phyloP scores from a whole-genome alignment of 2,797 vertebrate species.

The Etheostoma perlongum region DNA sequence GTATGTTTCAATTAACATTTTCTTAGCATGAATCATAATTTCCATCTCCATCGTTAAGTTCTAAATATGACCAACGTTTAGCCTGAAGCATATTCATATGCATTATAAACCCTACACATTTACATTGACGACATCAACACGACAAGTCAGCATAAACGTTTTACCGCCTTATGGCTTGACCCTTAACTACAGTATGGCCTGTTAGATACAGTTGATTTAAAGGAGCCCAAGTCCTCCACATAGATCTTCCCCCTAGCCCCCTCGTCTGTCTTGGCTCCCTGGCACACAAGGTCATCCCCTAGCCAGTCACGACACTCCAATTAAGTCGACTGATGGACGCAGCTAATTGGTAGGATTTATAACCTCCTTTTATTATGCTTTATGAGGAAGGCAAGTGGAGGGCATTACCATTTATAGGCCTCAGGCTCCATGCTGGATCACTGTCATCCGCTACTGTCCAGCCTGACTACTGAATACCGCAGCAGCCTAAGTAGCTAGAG shows the following conservation, averaged over 20 bases:
- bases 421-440: slow-evolving; percentile 78
- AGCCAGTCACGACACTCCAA: slow-evolving; percentile 87
- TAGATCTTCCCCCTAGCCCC: slow-evolving; percentile 69
- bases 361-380: slow-evolving; percentile 88
- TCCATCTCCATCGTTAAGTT: not conserved
- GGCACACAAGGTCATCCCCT: slow-evolving; percentile 86
- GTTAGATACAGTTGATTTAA: slow-evolving; percentile 76
- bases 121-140: slow-evolving; percentile 47
- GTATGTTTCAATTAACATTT: not conserved
- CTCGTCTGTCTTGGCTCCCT: slow-evolving; percentile 81
- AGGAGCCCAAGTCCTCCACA: slow-evolving; percentile 67
- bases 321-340: slow-evolving; percentile 89
- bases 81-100: slow-evolving; percentile 38
- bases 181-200: slow-evolving; percentile 61
- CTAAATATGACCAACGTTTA: not conserved
- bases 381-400: slow-evolving; percentile 88
- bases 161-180: slow-evolving; percentile 55
- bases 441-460: slow-evolving; percentile 72
- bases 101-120: slow-evolving; percentile 40
- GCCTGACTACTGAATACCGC: slow-evolving; percentile 41
- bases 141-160: slow-evolving; percentile 56
- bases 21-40: not conserved
- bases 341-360: slow-evolving; percentile 90
- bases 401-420: slow-evolving; percentile 88
- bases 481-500: slow-evolving; percentile 22